Percentiles rank a stretch among this genome's conserved stretches.
phyloP scores from a whole-genome alignment of 2,888 invertebrate genomes.

The Cremastobaeus sp. region DNA sequence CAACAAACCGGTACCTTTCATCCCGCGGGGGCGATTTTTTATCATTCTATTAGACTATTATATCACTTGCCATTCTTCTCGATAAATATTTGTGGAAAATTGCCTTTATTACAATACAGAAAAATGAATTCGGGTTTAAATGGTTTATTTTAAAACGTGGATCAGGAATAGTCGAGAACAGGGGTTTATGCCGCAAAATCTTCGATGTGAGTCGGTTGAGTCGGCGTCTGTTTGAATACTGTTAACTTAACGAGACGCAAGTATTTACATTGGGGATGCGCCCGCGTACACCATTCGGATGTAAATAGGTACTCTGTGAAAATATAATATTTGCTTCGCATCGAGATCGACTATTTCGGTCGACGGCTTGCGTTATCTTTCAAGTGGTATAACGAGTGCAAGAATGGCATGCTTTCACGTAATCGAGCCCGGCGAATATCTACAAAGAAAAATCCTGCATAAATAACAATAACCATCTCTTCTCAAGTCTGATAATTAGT shows the following conservation, averaged over 20 bases:
- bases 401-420: slow-evolving; percentile 52
- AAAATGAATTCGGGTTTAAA: slow-evolving; percentile 46
- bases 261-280: slow-evolving; percentile 69
- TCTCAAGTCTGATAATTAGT: slow-evolving; percentile 47
- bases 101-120: slow-evolving; percentile 40
- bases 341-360: slow-evolving; percentile 61
- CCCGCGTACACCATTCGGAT: slow-evolving; percentile 61
- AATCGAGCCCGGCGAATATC: slow-evolving; percentile 48
- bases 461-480: slow-evolving; percentile 52
- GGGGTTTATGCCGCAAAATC: slow-evolving; percentile 49
- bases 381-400: slow-evolving; percentile 57
- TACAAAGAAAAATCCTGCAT: slow-evolving; percentile 47
- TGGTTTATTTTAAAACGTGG: slow-evolving; percentile 49
- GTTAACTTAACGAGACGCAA: slow-evolving; percentile 72
- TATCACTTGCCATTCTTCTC: background rate
- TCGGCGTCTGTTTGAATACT: slow-evolving; percentile 69
- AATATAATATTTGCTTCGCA: slow-evolving; percentile 61
- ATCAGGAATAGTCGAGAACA: slow-evolving; percentile 15
- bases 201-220: slow-evolving; percentile 59
- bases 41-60: slow-evolving; percentile 8
- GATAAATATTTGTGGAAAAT: slow-evolving; percentile 45
- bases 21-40: too few relatives aligned
- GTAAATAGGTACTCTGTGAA: slow-evolving; percentile 63
- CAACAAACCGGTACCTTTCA: too few relatives aligned
- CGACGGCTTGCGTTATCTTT: slow-evolving; percentile 57